A percentile compares a stretch with the other conserved stretches of the same genome.
These are phyloP conservation scores for Drosophila mauritiana DNA, from an alignment of 1,140 invertebrate species.

Conservation along the genomic window DNA sequence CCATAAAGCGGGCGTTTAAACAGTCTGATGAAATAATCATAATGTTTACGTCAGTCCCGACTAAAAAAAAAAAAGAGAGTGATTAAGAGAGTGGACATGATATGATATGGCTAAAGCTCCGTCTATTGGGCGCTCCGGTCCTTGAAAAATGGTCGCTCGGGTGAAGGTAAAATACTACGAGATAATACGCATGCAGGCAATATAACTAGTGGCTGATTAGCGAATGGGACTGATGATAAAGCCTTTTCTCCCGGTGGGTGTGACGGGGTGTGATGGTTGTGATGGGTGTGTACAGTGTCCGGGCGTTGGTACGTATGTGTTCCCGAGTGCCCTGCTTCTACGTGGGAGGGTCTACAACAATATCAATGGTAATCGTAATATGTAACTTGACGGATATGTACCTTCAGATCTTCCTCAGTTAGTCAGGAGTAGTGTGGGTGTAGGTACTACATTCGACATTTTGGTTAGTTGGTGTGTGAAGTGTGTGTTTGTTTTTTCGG, in stretches of 20 bases:
- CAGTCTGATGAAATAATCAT: conserved; percentile 35
- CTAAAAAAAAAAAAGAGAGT: conserved; percentile 6
- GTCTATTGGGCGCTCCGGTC: not conserved
- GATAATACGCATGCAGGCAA: conserved; percentile 34
- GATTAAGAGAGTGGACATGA: conserved; percentile 9
- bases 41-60: conserved; percentile 24
- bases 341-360: conserved; percentile 44
- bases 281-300: conserved; percentile 3
- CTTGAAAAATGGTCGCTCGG: not conserved
- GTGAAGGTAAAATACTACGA: conserved; percentile 18
- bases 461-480: conserved; percentile 35
- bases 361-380: conserved; percentile 53
- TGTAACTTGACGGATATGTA: conserved; percentile 72
- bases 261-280: conserved; percentile 15
- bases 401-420: conserved; percentile 83
- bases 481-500: conserved; percentile 33
- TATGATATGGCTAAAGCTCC: not conserved
- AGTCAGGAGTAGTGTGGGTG: conserved; percentile 79
- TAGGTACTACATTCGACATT: conserved; percentile 66
- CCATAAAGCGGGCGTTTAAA: conserved; percentile 18
- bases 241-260: conserved; percentile 24
- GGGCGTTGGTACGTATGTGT: conserved; percentile 13
- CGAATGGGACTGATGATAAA: conserved; percentile 40
- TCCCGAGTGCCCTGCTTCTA: conserved; percentile 51
- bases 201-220: conserved; percentile 26